These are phyloP conservation scores for Elysia crispata DNA, from an alignment of 2,888 invertebrate genomes.

Conservation along the genomic window DNA sequence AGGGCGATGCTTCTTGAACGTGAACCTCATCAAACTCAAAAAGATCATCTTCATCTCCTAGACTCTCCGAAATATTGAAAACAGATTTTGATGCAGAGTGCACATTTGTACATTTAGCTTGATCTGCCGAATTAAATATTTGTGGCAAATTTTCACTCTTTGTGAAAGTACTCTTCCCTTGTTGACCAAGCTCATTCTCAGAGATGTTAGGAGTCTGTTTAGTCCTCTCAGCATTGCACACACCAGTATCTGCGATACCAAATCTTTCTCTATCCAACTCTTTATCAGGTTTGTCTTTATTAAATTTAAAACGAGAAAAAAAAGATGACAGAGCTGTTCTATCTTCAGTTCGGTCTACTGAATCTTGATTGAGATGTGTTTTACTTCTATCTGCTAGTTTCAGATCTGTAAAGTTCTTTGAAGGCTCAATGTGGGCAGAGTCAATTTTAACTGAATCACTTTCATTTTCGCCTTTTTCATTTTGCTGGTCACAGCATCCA, in stretches of 20 bases:
- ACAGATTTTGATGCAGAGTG: no score
- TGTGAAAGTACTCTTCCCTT: no score
- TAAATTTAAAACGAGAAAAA: conserved; percentile 24
- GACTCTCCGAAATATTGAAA: no score
- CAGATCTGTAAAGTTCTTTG: neutral
- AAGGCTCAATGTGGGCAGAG: neutral
- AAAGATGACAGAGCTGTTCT: neutral
- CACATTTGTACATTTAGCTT: no score
- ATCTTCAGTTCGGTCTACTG: neutral
- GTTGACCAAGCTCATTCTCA: no score
- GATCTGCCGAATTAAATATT: no score
- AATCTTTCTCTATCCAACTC: neutral
- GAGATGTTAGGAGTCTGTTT: no score
- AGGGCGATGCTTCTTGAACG: no score
- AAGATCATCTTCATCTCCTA: no score
- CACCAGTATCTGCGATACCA: neutral
- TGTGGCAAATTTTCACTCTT: no score
- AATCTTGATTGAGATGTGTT: neutral
- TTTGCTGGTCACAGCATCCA: neutral
- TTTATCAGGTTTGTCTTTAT: neutral
- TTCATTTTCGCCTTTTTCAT: neutral
- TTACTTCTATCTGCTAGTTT: neutral
- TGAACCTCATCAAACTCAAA: no score
- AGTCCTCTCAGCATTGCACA: no score
- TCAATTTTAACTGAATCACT: neutral